Conservation (phyloP, 2,113 vertebrate genomes). For the Corydoras maculifer region DNA sequence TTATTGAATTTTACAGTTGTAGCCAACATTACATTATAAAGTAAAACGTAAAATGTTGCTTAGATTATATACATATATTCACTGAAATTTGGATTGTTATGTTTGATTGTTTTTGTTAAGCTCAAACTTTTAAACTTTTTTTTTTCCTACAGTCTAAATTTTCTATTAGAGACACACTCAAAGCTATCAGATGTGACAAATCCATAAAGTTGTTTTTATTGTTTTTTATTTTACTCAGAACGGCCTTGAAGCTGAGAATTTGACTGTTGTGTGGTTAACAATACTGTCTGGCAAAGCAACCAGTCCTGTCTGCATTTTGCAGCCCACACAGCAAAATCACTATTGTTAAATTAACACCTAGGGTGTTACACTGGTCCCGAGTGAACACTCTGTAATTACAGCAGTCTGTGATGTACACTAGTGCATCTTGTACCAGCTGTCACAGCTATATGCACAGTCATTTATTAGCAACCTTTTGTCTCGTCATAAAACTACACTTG, state of each 20-base stretch:
- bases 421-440: constrained; percentile 2
- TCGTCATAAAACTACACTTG: constrained; percentile 16
- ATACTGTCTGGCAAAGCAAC: constrained; percentile 8
- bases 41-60: too few relatives aligned
- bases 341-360: constrained; percentile 37
- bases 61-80: too few relatives aligned
- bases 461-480: constrained; percentile 26
- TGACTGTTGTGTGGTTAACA: constrained; percentile 13
- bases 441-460: constrained; percentile 3
- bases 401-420: constrained; percentile 6
- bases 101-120: too few relatives aligned
- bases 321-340: constrained; percentile 20
- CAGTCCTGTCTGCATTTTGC: constrained; percentile 9
- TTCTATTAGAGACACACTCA: too few relatives aligned
- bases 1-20: too few relatives aligned
- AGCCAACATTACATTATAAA: too few relatives aligned
- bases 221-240: not conserved
- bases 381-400: constrained; percentile 28
- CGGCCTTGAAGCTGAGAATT: constrained; percentile 2
- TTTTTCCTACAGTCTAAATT: too few relatives aligned
- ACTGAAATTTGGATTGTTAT: too few relatives aligned
- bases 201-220: too few relatives aligned
- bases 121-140: too few relatives aligned
- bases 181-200: too few relatives aligned
- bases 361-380: constrained; percentile 8